A percentile compares a stretch with the other conserved stretches of the same genome.
phyloP scores from a whole-genome alignment of 2,797 vertebrate species.

The Eurystomus glaucurus region DNA sequence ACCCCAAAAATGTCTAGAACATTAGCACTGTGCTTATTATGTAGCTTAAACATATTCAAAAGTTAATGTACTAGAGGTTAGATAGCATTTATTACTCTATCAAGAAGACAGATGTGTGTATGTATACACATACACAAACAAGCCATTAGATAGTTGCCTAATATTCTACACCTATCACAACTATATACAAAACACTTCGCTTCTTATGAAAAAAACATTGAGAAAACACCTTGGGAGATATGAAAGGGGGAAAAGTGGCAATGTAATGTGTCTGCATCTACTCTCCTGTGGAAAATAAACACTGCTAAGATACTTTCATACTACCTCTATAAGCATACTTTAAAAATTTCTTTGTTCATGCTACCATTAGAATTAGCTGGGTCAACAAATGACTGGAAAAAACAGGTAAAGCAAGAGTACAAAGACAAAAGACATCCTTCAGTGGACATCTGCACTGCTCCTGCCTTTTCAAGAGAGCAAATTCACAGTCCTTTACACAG shows the following conservation, averaged over 20 bases:
- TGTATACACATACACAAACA: not conserved
- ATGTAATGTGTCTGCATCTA: not conserved
- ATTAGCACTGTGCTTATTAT: not conserved
- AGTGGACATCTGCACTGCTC: not conserved
- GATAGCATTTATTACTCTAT: not conserved
- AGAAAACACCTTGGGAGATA: not conserved
- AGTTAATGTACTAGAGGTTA: not conserved
- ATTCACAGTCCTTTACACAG: not conserved
- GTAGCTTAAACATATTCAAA: not conserved
- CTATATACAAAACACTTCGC: not conserved
- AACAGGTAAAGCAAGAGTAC: not conserved
- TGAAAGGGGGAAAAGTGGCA: not conserved
- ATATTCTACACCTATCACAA: not conserved
- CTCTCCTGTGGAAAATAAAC: not conserved
- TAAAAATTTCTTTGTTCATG: not conserved
- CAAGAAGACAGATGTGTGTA: not conserved
- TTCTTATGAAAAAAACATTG: not conserved
- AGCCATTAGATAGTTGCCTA: not conserved
- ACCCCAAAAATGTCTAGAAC: not conserved
- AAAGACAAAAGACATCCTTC: not conserved
- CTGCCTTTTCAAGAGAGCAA: not conserved
- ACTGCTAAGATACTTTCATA: not conserved
- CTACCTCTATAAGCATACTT: not conserved
- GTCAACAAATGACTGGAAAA: not conserved
- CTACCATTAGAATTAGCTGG: not conserved